These are phyloP conservation scores for Prietella phreatophila DNA, from an alignment of 2,113 vertebrate genomes.

Conservation along the genomic window DNA sequence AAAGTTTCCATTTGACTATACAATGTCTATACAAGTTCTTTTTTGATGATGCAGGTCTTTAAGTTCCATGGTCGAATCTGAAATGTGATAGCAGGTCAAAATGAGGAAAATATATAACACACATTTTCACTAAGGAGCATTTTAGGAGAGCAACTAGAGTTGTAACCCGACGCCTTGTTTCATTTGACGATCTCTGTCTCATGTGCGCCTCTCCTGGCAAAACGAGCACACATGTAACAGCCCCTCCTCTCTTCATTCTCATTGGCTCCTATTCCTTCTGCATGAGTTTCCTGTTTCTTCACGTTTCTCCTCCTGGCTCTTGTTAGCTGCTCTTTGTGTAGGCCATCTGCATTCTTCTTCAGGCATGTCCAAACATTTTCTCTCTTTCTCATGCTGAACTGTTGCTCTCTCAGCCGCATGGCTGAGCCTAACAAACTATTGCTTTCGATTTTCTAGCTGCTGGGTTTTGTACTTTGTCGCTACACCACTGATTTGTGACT, in stretches of 20 bases:
- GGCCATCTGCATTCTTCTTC: constrained; percentile 51
- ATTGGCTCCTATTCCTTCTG: constrained; percentile 47
- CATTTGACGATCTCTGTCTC: constrained; percentile 58
- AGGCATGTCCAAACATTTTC: constrained; percentile 47
- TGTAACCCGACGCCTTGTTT: constrained; percentile 71
- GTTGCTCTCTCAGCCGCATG: not conserved
- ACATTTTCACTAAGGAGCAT: not conserved
- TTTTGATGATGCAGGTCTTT: not conserved
- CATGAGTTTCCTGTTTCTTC: constrained; percentile 67
- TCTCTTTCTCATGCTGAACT: constrained; percentile 17
- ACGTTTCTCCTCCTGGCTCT: constrained; percentile 53
- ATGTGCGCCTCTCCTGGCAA: constrained; percentile 52
- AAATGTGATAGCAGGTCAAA: not conserved
- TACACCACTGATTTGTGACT: not conserved
- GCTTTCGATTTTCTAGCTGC: constrained; percentile 13
- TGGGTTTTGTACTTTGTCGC: not conserved
- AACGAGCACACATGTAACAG: not conserved
- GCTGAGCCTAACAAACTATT: not conserved
- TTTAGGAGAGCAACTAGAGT: not conserved
- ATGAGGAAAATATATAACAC: not conserved
- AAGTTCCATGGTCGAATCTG: not conserved
- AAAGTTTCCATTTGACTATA: not conserved
- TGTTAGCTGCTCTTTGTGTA: constrained; percentile 65
- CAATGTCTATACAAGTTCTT: not conserved
- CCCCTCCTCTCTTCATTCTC: constrained; percentile 29